Conservation (phyloP, 2,113 vertebrate genomes). For the Zosterops lateralis region DNA sequence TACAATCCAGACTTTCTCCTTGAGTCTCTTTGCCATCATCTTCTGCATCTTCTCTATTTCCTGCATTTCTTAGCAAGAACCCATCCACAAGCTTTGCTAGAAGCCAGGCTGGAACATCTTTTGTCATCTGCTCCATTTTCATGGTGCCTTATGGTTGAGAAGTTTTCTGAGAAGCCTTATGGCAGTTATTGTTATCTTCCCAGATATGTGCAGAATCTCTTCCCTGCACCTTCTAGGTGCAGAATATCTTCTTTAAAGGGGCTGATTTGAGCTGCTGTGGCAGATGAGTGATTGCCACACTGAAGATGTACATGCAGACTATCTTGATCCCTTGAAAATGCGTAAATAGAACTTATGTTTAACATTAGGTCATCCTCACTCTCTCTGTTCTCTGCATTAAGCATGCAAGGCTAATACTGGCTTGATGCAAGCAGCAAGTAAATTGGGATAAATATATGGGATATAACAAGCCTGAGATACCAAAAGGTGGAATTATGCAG, state of each 20-base stretch:
- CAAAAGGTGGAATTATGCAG: background rate
- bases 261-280: background rate
- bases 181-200: background rate
- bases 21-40: background rate
- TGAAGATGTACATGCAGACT: background rate
- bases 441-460: rapidly evolving
- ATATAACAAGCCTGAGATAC: background rate
- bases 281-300: background rate
- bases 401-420: background rate
- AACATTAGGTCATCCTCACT: background rate
- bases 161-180: background rate
- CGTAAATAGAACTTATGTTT: background rate
- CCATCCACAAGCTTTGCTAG: background rate
- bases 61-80: background rate
- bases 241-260: background rate
- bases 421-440: background rate
- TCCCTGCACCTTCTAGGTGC: background rate
- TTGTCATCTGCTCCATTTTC: background rate
- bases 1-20: background rate
- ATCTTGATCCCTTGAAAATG: background rate
- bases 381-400: background rate
- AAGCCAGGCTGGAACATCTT: background rate
- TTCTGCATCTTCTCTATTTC: background rate
- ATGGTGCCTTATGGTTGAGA: background rate
- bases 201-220: background rate